Conservation (phyloP, 92 coral and sea anemone species). For the Zoanthus solanderi region DNA sequence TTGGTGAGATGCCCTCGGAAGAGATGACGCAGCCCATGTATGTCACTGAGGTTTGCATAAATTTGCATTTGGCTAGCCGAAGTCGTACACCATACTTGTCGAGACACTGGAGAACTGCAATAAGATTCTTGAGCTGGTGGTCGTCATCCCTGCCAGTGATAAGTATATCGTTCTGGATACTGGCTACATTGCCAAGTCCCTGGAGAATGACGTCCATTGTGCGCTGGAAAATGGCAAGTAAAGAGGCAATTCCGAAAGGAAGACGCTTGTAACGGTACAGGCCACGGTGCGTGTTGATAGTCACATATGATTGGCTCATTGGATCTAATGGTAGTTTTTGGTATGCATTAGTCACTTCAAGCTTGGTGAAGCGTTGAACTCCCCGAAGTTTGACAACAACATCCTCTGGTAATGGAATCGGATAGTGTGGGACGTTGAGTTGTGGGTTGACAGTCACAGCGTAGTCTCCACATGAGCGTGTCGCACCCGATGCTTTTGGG, state of each 20-base stretch:
- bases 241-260: slow-evolving; percentile 49
- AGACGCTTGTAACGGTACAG: slow-evolving; percentile 35
- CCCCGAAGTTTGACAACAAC: slow-evolving; percentile 49
- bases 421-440: slow-evolving; percentile 60
- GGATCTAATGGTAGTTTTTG: slow-evolving; percentile 61
- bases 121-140: too few relatives aligned
- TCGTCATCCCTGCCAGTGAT: not conserved
- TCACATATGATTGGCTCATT: slow-evolving; percentile 55
- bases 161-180: slow-evolving; percentile 61
- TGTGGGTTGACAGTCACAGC: slow-evolving; percentile 51
- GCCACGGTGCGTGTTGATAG: slow-evolving; percentile 69
- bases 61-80: too few relatives aligned
- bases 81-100: too few relatives aligned
- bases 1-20: too few relatives aligned
- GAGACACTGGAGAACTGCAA: too few relatives aligned
- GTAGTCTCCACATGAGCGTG: slow-evolving; percentile 62
- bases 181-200: slow-evolving; percentile 33
- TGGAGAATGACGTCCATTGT: slow-evolving; percentile 53
- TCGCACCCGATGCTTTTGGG: not conserved
- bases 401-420: slow-evolving; percentile 45
- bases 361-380: slow-evolving; percentile 55
- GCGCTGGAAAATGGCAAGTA: slow-evolving; percentile 51
- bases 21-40: too few relatives aligned
- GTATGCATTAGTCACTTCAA: slow-evolving; percentile 41
- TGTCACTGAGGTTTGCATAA: too few relatives aligned